These are phyloP conservation scores for Biston betularia DNA, from an alignment of 2,888 invertebrate species.

Conservation along the genomic window DNA sequence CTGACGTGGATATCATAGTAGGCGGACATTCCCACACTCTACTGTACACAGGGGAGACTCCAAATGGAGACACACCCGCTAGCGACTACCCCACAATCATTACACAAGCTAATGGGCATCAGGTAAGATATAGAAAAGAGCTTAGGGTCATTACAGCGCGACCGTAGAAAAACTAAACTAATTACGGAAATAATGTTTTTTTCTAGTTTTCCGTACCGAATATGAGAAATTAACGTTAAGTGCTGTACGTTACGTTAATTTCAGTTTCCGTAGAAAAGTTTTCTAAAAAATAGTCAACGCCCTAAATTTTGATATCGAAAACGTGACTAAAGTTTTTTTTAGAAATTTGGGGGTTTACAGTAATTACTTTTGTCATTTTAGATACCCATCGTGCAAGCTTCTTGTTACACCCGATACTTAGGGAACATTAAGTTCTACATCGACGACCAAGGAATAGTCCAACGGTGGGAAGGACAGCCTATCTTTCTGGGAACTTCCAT, in stretches of 20 bases:
- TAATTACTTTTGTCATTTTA: slow-evolving; percentile 40
- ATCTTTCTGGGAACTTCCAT: slow-evolving; percentile 88
- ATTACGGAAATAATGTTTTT: no score
- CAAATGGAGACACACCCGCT: slow-evolving; percentile 84
- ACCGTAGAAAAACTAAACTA: no score
- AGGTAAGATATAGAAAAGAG: slow-evolving; percentile 54
- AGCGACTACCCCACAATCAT: slow-evolving; percentile 91
- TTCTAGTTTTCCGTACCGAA: no score
- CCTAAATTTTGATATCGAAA: no score
- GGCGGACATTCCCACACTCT: slow-evolving; percentile 94
- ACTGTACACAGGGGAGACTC: slow-evolving; percentile 87
- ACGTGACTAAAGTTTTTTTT: no score
- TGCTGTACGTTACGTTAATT: no score
- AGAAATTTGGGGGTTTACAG: no score
- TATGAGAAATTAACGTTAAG: no score
- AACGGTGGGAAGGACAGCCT: slow-evolving; percentile 90
- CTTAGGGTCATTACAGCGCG: no score
- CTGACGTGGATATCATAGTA: slow-evolving; percentile 92
- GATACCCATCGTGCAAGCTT: slow-evolving; percentile 90
- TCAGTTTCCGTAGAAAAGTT: no score
- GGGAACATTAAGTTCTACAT: slow-evolving; percentile 91
- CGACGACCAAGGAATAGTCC: slow-evolving; percentile 88
- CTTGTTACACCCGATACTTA: slow-evolving; percentile 91
- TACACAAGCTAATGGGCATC: slow-evolving; percentile 81
- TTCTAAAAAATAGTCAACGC: no score